Percentiles rank a stretch among this genome's conserved stretches.
Conservation (phyloP, 2,888 invertebrate species). For the Pachliopta kotzebuea region DNA sequence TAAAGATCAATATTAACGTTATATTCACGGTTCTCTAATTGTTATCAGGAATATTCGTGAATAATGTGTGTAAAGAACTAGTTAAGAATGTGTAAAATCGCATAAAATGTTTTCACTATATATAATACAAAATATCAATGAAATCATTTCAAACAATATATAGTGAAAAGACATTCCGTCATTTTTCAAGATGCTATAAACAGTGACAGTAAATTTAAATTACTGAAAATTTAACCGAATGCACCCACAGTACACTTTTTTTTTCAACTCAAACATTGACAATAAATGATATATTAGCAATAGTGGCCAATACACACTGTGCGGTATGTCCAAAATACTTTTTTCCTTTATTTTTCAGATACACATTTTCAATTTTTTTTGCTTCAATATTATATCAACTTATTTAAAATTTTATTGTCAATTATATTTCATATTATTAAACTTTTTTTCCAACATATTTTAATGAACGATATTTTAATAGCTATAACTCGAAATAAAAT, state of each 20-base stretch:
- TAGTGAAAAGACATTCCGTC: not conserved
- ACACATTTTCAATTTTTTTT: not conserved
- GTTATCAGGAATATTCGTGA: not conserved
- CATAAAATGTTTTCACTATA: not conserved
- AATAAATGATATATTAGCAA: not conserved
- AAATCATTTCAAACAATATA: not conserved
- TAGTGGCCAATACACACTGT: slow-evolving; percentile 16
- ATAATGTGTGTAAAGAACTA: not conserved
- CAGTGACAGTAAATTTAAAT: slow-evolving; percentile 18
- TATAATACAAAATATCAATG: not conserved
- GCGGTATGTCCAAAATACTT: not conserved
- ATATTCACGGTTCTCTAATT: slow-evolving; percentile 1
- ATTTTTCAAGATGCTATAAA: slow-evolving; percentile 22
- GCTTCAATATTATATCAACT: slow-evolving; percentile 1
- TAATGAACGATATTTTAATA: not conserved
- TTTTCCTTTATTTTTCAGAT: not conserved
- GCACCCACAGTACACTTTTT: slow-evolving; percentile 2
- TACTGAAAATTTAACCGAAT: slow-evolving; percentile 5
- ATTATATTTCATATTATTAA: not conserved
- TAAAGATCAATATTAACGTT: not conserved
- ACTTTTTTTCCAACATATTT: not conserved
- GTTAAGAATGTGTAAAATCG: not conserved
- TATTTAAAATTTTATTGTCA: slow-evolving; percentile 15
- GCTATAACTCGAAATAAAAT: not conserved
- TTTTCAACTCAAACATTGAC: slow-evolving; percentile 9